These are phyloP conservation scores for Ceratina calcarata DNA, from an alignment of 1,140 invertebrate genomes.

Conservation along the genomic window DNA sequence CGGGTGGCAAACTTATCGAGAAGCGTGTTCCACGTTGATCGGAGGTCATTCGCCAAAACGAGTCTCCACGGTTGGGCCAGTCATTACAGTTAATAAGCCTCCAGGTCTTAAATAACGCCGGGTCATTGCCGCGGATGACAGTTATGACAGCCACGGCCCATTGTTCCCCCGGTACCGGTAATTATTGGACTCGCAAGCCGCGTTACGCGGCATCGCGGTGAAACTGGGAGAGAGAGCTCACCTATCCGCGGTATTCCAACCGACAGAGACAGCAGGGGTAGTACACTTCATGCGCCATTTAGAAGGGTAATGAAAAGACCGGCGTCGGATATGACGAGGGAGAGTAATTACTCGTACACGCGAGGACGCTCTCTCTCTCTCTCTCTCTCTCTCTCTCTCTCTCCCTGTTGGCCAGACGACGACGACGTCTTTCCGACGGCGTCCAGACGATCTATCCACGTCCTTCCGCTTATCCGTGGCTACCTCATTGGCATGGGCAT, in stretches of 20 bases:
- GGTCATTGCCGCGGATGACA: conserved; percentile 66
- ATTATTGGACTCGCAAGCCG: conserved; percentile 66
- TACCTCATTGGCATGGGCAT: neutral
- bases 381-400: conserved; percentile 22
- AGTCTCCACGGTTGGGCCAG: conserved; percentile 44
- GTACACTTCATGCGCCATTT: conserved; percentile 61
- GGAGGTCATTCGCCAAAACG: conserved; percentile 34
- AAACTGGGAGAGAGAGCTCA: conserved; percentile 30
- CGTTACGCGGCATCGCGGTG: conserved; percentile 25
- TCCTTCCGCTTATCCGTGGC: neutral
- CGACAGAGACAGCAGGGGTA: conserved; percentile 22
- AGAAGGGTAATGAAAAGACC: conserved; percentile 68
- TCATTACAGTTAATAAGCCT: conserved; percentile 74
- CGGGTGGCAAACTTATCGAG: neutral
- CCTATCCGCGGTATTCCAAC: conserved; percentile 56
- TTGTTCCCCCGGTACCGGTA: conserved; percentile 69
- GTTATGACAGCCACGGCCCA: conserved; percentile 71
- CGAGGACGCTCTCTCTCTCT: conserved; percentile 45
- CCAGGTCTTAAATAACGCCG: conserved; percentile 71
- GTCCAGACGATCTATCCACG: conserved; percentile 33
- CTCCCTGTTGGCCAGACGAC: neutral
- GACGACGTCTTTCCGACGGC: conserved; percentile 1
- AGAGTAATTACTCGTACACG: conserved; percentile 65
- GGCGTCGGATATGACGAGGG: conserved; percentile 65
- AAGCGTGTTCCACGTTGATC: too few relatives aligned